phyloP scores from a whole-genome alignment of 2,888 invertebrate genomes.

The Ctena decussata region DNA sequence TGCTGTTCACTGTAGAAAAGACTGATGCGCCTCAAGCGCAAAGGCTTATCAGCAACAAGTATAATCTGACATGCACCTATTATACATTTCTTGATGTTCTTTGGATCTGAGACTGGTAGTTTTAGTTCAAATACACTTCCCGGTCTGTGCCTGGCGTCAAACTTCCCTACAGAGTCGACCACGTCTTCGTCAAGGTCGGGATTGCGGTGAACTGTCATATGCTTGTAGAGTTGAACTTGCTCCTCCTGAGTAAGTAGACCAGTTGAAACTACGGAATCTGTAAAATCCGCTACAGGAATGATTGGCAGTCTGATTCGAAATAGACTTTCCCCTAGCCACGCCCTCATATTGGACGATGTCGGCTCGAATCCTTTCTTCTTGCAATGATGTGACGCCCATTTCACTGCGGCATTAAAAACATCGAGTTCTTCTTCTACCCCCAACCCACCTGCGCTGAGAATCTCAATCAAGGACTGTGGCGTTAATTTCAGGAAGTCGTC shows the following conservation, averaged over 20 bases:
- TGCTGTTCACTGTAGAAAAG: slow-evolving; percentile 54
- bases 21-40: slow-evolving; percentile 56
- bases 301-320: slow-evolving; percentile 59
- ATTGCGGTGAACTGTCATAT: slow-evolving; percentile 47
- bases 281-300: slow-evolving; percentile 64
- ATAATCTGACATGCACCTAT: slow-evolving; percentile 59
- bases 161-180: slow-evolving; percentile 56
- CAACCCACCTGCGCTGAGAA: slow-evolving; percentile 44
- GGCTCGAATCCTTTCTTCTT: slow-evolving; percentile 58
- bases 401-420: slow-evolving; percentile 62
- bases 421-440: slow-evolving; percentile 64
- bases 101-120: slow-evolving; percentile 42
- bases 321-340: slow-evolving; percentile 62
- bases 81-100: slow-evolving; percentile 57
- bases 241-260: slow-evolving; percentile 57
- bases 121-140: slow-evolving; percentile 64
- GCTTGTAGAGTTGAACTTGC: slow-evolving; percentile 65
- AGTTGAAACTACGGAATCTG: slow-evolving; percentile 48
- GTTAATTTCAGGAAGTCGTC: slow-evolving; percentile 59
- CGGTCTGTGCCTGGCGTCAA: slow-evolving; percentile 59
- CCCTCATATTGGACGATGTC: slow-evolving; percentile 57
- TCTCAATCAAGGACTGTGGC: slow-evolving; percentile 40
- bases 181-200: slow-evolving; percentile 33
- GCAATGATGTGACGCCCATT: slow-evolving; percentile 66
- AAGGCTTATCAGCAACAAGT: slow-evolving; percentile 58